Base-by-base conservation (phyloP, 2,888 invertebrate genomes). In the Stenodema calcarata region DNA sequence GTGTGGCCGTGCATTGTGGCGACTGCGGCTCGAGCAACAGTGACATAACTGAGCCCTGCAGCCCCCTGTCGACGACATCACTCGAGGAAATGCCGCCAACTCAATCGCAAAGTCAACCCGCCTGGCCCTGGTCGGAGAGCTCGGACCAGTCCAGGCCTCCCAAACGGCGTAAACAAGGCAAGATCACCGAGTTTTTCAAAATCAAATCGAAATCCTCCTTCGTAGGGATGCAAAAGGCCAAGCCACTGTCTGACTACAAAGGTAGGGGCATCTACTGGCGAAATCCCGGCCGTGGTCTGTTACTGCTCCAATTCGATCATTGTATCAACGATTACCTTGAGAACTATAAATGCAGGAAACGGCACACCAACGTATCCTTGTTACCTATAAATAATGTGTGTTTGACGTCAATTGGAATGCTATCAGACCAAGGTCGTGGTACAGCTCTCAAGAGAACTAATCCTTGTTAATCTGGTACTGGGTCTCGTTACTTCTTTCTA, bases 21-120 rank as follows among this genome's bases (percentile, higher is more conserved):
- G 95, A 90, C 88, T 90, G 90, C 90, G 95, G 94, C 69, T 92
- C 94, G 91, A 93, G 94, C 90, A 94, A 94, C 90, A 96, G 96
- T 92, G 96, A 96, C 92, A 95, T 96, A 91, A 96, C 96, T 90
- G 96, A 96, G 91, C 96, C 96, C 86, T 95, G 95, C 89, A 96
- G 96, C 87, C 96, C 96, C 90, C 95, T 94, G 92, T 96, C 95
- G 91, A 93, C 90, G 28, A 86, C 88, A 44, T 87, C 87, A 93
- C 94, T 89, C 91, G 91, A 90, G 91, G 88, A 89, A 82, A 89
- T 89, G 88, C 89, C 90, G 12, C 89, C 89, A 23, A 89, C 89
- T 1, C 88, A 89, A 86, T 89, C 89, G 18, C 42, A 11, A 30
- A 62, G 70, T 69, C 44, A 62, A 47, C 47, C 84, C 9, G 27